Base-by-base conservation (phyloP, 2,113 vertebrate genomes). In the Otolemur garnettii region DNA sequence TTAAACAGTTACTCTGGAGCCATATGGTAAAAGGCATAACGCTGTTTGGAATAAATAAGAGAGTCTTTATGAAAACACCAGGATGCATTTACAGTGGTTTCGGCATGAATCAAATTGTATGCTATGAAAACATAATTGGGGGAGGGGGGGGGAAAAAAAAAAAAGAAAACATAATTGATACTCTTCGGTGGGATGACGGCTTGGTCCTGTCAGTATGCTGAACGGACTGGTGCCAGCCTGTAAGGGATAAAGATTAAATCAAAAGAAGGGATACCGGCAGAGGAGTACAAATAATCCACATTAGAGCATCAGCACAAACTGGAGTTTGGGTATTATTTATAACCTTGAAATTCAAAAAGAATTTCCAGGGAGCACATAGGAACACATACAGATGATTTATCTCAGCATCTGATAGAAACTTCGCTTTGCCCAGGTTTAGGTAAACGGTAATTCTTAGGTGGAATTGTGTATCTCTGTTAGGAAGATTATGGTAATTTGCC, bases 21-120 rank as follows among this genome's bases (percentile, higher is more conserved):
- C 84, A 77, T 55, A 62, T 59, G 89, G 97, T 95, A 94, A 97
- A 97, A 97, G 91, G 71, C 62, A 85, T 90, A 89, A 13, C 53
- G 83, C 45, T 95, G 83, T 97, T 98, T 91, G 96, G 95, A 94
- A 94, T 87, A 98, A 97, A 97, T 82, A 87, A 97, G 55, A n/a
- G 45, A 74, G 59, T 82, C 87, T 96, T 96, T 66, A 92, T 96
- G 77, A 97, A 97, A 98, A 85, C 33, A 93, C 22, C 1, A 22
- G 21, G 35, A 90, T 77, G 77, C 75, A 84, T 62, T 28, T 50
- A 62, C 66, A 85, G 84, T 84, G 55, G 60, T 81, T 87, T 95
- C 87, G 81, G 79, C 59, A 62, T 79, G 79, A 95, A 69, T 95
- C 75, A 84, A 94, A 95, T 18, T 66, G 64, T 68, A 33, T 90